Percentiles rank a stretch among this genome's conserved stretches.
Evolutionary conservation across 92 coral and sea anemone species (phyloP).

Genomic region (Porites lobata): DNA sequence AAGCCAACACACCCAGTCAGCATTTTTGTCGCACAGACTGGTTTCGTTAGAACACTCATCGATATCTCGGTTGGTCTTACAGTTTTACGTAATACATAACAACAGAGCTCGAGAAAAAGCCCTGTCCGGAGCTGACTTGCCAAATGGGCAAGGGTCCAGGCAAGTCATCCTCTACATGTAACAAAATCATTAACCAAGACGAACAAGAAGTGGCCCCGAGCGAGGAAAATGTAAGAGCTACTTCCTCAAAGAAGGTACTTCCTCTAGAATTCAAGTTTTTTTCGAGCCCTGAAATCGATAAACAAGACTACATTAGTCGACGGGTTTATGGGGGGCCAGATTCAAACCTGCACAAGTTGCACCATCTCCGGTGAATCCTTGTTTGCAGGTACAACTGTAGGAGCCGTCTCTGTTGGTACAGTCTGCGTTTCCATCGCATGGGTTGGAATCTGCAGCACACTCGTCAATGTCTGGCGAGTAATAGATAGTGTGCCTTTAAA

Average conservation of each 20-base stretch:
- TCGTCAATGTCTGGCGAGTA: constrained; percentile 55
- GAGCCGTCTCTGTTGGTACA: constrained; percentile 76
- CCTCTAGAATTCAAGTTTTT: no score
- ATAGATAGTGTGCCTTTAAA: background rate
- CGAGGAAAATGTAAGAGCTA: no score
- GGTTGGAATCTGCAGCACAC: constrained; percentile 28
- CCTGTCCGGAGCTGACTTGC: no score
- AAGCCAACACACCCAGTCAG: constrained; percentile 35
- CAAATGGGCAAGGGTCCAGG: no score
- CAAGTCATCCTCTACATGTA: no score
- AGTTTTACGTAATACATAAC: background rate
- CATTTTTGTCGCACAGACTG: constrained; percentile 49
- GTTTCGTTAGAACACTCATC: constrained; percentile 67
- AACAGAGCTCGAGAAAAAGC: background rate
- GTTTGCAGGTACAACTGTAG: constrained; percentile 63
- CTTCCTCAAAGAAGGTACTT: no score
- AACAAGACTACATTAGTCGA: no score
- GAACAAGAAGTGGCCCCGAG: no score
- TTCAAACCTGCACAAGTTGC: constrained; percentile 45
- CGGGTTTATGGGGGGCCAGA: background rate
- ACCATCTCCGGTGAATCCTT: constrained; percentile 75
- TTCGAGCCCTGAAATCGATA: no score
- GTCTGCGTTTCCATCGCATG: constrained; percentile 55
- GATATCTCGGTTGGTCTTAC: constrained; percentile 10
- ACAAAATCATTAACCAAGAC: no score